phyloP scores from a whole-genome alignment of 2,113 vertebrate genomes.

The Suricata suricatta region DNA sequence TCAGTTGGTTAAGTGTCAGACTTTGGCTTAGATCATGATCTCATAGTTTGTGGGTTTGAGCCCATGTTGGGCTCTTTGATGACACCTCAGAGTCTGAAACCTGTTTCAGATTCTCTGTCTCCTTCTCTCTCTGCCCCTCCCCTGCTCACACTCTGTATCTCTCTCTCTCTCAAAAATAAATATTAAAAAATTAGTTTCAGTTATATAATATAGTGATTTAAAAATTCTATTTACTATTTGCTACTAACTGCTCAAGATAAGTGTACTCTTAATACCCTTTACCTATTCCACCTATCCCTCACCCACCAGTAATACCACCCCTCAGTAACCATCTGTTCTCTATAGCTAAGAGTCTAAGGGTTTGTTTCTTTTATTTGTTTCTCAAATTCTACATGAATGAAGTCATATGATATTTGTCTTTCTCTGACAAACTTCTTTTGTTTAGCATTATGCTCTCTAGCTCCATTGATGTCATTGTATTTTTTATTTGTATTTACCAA shows the following conservation, averaged over 20 bases:
- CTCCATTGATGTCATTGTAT: not conserved
- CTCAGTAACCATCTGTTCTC: not conserved
- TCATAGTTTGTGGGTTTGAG: no score
- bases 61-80: no score
- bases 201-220: not conserved
- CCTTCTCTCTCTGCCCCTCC: no score
- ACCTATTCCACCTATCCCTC: not conserved
- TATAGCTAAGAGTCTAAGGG: not conserved
- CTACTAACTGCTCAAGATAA: not conserved
- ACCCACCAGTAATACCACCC: not conserved
- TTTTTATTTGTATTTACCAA: no score
- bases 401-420: not conserved
- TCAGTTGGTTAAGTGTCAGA: no score
- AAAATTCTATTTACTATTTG: not conserved
- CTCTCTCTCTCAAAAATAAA: no score
- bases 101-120: no score
- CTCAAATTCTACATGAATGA: not conserved
- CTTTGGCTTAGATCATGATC: no score
- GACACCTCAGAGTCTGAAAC: no score
- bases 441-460: not conserved
- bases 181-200: not conserved
- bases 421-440: not conserved
- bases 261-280: not conserved
- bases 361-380: not conserved
- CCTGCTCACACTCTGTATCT: no score